phyloP scores from a whole-genome alignment of 1,140 invertebrate species.

The Dinoponera quadriceps region DNA sequence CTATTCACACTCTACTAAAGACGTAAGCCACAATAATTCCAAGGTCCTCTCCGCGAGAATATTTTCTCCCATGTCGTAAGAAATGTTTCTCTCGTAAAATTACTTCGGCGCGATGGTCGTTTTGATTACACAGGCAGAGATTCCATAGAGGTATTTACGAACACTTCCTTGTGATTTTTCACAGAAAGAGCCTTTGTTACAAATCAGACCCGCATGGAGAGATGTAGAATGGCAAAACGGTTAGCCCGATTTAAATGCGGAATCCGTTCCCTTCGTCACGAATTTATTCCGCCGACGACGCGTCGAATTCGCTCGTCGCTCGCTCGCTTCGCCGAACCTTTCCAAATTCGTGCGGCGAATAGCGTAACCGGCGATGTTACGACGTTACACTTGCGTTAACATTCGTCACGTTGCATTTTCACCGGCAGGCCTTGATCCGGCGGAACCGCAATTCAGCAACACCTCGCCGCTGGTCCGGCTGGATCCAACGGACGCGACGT shows the following conservation, averaged over 20 bases:
- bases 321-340: too few species aligned
- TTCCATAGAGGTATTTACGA: too few species aligned
- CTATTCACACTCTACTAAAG: not conserved
- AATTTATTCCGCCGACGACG: conserved; percentile 7
- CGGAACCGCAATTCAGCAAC: conserved; percentile 95
- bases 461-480: conserved; percentile 92
- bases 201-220: too few species aligned
- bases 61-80: too few species aligned
- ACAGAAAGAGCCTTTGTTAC: too few species aligned
- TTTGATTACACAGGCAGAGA: too few species aligned
- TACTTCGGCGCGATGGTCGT: too few species aligned
- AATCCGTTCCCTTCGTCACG: not conserved
- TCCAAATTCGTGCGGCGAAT: not conserved
- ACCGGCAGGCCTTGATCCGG: conserved; percentile 93
- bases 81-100: too few species aligned
- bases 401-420: conserved; percentile 51
- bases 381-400: not conserved
- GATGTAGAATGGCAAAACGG: not conserved
- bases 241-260: not conserved
- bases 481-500: conserved; percentile 93
- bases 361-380: not conserved
- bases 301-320: not conserved
- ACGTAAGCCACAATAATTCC: too few species aligned
- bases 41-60: too few species aligned
- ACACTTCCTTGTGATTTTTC: too few species aligned